phyloP scores from a whole-genome alignment of 2,797 vertebrate species.

The Pseudomugil gertrudae region DNA sequence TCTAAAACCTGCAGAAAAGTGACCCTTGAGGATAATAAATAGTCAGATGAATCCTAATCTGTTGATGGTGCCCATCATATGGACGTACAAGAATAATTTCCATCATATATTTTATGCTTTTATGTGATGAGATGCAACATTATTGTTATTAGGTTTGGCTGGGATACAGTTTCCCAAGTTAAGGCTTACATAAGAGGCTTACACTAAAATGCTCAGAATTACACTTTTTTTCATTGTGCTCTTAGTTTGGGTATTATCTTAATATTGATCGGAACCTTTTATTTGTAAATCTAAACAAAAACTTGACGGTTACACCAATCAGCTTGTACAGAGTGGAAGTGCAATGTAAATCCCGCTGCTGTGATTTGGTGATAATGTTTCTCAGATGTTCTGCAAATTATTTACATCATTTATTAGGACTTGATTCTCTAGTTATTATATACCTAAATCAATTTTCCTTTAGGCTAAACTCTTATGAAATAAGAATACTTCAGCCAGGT shows the following conservation, averaged over 20 bases:
- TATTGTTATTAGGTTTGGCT: background rate
- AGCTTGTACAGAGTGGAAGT: background rate
- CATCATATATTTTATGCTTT: background rate
- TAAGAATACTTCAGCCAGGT: background rate
- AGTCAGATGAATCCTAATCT: background rate
- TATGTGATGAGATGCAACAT: background rate
- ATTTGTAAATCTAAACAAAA: background rate
- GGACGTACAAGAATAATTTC: background rate
- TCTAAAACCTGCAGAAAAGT: background rate
- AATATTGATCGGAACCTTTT: background rate
- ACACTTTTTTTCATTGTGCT: background rate
- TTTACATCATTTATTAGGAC: background rate
- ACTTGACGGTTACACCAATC: background rate
- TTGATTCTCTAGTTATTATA: background rate
- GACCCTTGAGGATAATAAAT: background rate
- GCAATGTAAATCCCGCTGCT: background rate
- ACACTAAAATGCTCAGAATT: background rate
- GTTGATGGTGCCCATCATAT: background rate
- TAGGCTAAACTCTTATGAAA: background rate
- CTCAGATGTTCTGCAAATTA: background rate
- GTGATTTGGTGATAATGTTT: background rate
- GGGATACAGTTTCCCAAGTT: background rate
- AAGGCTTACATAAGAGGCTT: background rate
- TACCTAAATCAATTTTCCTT: background rate
- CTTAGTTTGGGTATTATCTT: background rate